Conservation (phyloP, 2,797 vertebrate species). For the Gallirallus australis region DNA sequence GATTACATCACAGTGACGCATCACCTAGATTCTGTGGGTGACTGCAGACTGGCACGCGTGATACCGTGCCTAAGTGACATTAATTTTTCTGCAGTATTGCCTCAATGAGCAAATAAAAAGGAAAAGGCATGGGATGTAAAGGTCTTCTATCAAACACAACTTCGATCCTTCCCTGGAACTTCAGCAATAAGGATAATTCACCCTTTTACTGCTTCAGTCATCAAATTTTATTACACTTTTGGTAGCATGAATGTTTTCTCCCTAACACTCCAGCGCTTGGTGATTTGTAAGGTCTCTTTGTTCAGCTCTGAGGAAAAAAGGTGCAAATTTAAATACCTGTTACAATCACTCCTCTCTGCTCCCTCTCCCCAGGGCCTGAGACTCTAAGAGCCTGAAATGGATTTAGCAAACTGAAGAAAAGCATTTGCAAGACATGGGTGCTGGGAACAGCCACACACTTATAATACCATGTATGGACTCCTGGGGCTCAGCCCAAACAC, state of each 20-base stretch:
- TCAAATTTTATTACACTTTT: conserved; percentile 32
- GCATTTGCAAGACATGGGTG: background rate
- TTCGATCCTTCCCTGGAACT: background rate
- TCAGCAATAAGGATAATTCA: conserved; percentile 5
- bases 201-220: conserved; percentile 30
- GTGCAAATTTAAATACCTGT: conserved; percentile 38
- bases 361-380: background rate
- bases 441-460: background rate
- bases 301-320: conserved; percentile 20
- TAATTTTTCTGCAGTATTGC: background rate
- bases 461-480: background rate
- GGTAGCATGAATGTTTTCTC: conserved; percentile 5
- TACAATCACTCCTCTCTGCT: background rate
- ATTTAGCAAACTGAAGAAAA: conserved; percentile 17
- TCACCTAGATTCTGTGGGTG: background rate
- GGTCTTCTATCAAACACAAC: background rate
- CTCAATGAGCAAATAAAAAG: conserved; percentile 27
- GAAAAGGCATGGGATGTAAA: background rate
- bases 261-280: background rate
- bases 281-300: conserved; percentile 32
- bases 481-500: background rate
- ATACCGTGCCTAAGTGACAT: background rate
- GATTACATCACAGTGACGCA: background rate
- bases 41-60: background rate
- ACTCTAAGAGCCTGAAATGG: conserved; percentile 22